phyloP scores from a whole-genome alignment of 1,140 invertebrate genomes.

The Temnothorax longispinosus region DNA sequence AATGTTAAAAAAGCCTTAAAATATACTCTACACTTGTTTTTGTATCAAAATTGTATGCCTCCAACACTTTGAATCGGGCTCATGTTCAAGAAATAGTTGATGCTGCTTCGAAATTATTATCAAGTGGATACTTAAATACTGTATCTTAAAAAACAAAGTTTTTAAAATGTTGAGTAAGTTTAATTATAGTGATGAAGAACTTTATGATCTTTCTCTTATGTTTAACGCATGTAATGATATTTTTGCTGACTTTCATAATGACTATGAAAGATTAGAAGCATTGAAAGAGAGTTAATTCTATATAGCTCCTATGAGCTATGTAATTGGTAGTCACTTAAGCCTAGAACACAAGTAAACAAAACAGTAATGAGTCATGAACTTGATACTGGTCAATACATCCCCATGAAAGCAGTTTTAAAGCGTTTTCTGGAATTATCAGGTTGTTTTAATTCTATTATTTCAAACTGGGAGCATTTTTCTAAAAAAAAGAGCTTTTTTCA shows the following conservation, averaged over 20 bases:
- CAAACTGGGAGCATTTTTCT: neutral
- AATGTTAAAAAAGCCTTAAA: slow-evolving; percentile 14
- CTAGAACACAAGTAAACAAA: neutral
- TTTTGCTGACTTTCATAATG: neutral
- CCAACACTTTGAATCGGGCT: slow-evolving; percentile 5
- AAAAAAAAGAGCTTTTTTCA: slow-evolving; percentile 17
- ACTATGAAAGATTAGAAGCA: slow-evolving; percentile 27
- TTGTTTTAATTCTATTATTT: neutral
- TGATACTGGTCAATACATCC: slow-evolving; percentile 13
- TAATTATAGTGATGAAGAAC: neutral
- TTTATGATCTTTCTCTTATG: neutral
- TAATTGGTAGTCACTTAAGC: neutral
- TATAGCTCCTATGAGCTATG: slow-evolving; percentile 2
- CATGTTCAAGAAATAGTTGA: slow-evolving; percentile 21
- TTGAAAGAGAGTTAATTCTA: slow-evolving; percentile 21
- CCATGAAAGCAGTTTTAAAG: neutral
- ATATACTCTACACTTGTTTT: neutral
- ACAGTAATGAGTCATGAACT: slow-evolving; percentile 18
- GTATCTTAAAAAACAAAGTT: slow-evolving; percentile 11
- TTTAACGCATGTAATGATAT: slow-evolving; percentile 9
- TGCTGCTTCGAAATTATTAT: slow-evolving; percentile 11
- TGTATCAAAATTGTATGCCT: slow-evolving; percentile 14
- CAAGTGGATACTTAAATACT: neutral
- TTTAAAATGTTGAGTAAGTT: slow-evolving; percentile 11
- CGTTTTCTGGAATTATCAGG: slow-evolving; percentile 9